Evolutionary conservation across 2,888 invertebrate species (phyloP), one percentile per base, ranked within the genome.

Genomic region (Drosophila cracens): DNA sequence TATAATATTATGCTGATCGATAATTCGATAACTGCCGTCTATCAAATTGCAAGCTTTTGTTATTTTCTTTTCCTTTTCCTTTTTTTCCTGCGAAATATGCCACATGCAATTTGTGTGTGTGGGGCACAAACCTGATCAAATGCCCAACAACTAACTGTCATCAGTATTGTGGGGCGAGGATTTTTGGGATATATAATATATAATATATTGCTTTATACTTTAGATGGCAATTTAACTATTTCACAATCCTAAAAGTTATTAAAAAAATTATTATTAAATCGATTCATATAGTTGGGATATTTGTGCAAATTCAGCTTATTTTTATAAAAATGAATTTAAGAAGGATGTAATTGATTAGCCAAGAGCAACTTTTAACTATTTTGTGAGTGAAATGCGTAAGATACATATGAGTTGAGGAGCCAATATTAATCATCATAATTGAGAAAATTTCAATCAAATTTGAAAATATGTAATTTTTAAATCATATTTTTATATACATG

Each of bases 1-100:
- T 70, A 51, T 56, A 59, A 53, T 36, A 33, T 70, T 54, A 58
- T 46, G 27, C 46, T 25, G 21, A 21, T 21, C 46, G 21, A 46
- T 34, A 53, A 68, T 29, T 33, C 38, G 48, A 68, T 48, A 52
- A n/a, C 33, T 29, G 40, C 29, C 7, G 34, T 21, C 51, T 34
- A 66, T 66, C 33, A 29, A 34, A 52, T 65, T 51, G 65, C 40
- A 6, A n/a, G 46, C 16, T 46, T 18, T 10, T 48, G 25, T 49
- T 65, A 16, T 27, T 49, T 38, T 29, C 2, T 46, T 16, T 25
- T 46, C 16, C 1, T 4, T 4, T 25, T 16, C 25, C 4, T 21
- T 25, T 16, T 13, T 51, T 49, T 21, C 25, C 64, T 18, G 64
- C 38, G 25, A n/a, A 38, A 40, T 34, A 34, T n/a, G 46, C 25